phyloP scores from a whole-genome alignment of 2,113 vertebrate species.

The Salminus brasiliensis region DNA sequence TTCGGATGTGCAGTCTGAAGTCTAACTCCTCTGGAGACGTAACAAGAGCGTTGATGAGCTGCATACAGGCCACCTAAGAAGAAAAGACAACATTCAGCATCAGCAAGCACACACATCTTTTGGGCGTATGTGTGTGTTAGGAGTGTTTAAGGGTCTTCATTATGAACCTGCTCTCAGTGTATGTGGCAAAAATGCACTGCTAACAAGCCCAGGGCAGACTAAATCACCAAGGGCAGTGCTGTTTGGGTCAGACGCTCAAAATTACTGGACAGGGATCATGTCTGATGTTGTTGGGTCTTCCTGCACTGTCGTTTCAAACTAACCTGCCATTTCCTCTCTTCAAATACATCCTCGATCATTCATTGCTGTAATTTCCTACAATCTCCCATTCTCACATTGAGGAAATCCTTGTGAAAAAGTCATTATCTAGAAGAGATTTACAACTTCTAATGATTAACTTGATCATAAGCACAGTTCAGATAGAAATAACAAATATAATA shows the following conservation, averaged over 20 bases:
- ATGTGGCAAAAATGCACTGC: constrained; percentile 8
- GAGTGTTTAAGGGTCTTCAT: constrained; percentile 10
- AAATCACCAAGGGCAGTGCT: neutral
- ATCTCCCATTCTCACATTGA: neutral
- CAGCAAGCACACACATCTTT: neutral
- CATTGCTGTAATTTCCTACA: neutral
- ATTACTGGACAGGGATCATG: neutral
- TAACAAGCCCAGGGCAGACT: neutral
- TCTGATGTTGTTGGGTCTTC: neutral
- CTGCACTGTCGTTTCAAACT: too few relatives aligned
- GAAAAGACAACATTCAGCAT: constrained; percentile 57
- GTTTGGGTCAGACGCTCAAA: neutral
- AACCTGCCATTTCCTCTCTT: neutral
- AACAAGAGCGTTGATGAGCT: constrained; percentile 98
- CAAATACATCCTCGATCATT: neutral
- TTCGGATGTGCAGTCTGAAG: constrained; percentile 97
- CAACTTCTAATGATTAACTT: too few relatives aligned
- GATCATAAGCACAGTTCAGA: too few relatives aligned
- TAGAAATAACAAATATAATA: too few relatives aligned
- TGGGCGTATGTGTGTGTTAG: constrained; percentile 3
- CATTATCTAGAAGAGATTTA: neutral
- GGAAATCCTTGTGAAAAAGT: neutral
- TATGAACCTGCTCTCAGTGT: constrained; percentile 56
- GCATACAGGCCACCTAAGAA: constrained; percentile 96
- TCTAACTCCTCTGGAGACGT: constrained; percentile 98